Evolutionary conservation across 2,113 vertebrate genomes (phyloP), one percentile per base, ranked within the genome.

Genomic region (Campylorhamphus procurvoides): DNA sequence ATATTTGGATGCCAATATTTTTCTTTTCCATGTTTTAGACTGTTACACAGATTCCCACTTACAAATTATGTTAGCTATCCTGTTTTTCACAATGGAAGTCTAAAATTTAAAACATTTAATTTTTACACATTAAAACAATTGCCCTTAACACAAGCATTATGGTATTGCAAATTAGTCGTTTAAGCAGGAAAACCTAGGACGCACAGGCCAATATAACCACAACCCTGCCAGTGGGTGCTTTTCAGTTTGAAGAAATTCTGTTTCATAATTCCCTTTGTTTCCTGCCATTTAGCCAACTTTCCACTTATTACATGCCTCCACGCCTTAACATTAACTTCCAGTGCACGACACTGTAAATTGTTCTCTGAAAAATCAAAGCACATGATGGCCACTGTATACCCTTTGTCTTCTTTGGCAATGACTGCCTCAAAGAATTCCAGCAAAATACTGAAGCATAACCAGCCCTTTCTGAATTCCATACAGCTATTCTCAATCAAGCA

Each of bases 251-350:
- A 84, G 67, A 90, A 76, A 71, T 93, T 96, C 80, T 11, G 2
- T 84, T 97, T 97, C 94, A 93, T 95, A 96, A 94, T 82, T 94
- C 39, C 89, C 74, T 94, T 97, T 96, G 60, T 96, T 98, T 98
- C 96, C 96, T 91, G 89, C 44, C 58, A 73, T 63, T 83, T 93
- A 84, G 90, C 97, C 97, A 98, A 96, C 89, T 96, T 98, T 98
- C 96, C 95, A 95, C 83, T 95, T 96, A 93, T 89, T 97, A 93
- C 49, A 93, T 56, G 90, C 88, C 88, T 96, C 84, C 78, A 94
- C 31, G 28, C 72, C 68, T 96, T 94, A 94, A 93, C 94, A 97
- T 88, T 97, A 96, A 97, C 92, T 96, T 97, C 87, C 82, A 96
- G 74, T 55, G 79, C 63, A 81, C 94, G 95, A 80, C 84, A 84